A percentile compares a stretch with the other conserved stretches of the same genome.
Conservation (phyloP, 2,113 vertebrate genomes). For the Ifrita kowaldi region DNA sequence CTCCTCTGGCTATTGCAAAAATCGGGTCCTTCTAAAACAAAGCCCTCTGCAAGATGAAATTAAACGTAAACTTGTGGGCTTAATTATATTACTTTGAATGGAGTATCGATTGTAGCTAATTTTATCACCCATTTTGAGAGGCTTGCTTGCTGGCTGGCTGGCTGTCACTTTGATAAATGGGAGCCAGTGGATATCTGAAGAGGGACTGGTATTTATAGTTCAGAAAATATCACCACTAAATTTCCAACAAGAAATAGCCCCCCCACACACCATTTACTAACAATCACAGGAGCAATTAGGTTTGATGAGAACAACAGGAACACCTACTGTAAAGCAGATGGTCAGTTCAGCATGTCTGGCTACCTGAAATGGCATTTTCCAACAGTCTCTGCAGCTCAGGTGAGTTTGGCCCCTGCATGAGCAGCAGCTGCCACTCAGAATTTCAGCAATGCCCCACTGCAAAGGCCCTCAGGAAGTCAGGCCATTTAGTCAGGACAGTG, state of each 20-base stretch:
- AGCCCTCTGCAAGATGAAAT: constrained; percentile 18
- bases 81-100: constrained; percentile 35
- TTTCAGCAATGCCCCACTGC: not conserved
- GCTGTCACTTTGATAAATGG: constrained; percentile 57
- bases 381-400: not conserved
- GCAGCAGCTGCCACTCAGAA: not conserved
- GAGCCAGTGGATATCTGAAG: not conserved
- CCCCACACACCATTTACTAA: not conserved
- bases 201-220: not conserved
- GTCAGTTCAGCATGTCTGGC: not conserved
- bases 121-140: constrained; percentile 14
- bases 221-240: not conserved
- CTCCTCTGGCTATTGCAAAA: not conserved
- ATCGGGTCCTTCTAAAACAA: not conserved
- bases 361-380: not conserved
- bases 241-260: not conserved
- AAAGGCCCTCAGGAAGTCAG: not conserved
- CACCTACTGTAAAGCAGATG: not conserved
- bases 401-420: not conserved
- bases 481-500: not conserved
- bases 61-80: not conserved
- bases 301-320: not conserved
- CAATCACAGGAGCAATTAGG: not conserved
- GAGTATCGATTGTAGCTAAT: constrained; percentile 42
- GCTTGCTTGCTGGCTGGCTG: not conserved